Percentiles rank a stretch among this genome's conserved stretches.
Conservation (phyloP, 2,888 invertebrate species). For the Lumbricus terrestris region DNA sequence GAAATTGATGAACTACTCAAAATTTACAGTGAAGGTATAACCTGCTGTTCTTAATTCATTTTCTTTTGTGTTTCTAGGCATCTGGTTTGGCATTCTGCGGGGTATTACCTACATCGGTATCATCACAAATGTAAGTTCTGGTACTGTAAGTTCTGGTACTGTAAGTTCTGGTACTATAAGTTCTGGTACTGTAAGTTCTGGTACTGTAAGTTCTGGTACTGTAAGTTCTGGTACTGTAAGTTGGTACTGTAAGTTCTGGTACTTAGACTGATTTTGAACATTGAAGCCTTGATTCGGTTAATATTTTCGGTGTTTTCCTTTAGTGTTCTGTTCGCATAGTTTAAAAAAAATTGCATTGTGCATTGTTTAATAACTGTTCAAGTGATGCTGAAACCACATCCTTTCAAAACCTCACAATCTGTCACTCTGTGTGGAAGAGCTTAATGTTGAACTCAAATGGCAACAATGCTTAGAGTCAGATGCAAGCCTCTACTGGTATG, state of each 20-base stretch:
- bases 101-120: constrained; percentile 88
- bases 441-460: not conserved
- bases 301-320: not conserved
- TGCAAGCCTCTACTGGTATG: no score
- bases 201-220: no score
- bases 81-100: constrained; percentile 65
- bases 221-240: no score
- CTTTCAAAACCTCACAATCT: not conserved
- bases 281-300: not conserved
- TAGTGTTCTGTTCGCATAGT: not conserved
- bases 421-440: not conserved
- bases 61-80: constrained; percentile 54
- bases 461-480: not conserved
- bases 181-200: no score
- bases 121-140: constrained; percentile 78
- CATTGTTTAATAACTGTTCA: not conserved
- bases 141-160: no score
- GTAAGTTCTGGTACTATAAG: no score
- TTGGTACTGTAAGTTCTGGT: constrained; percentile 69
- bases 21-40: not conserved
- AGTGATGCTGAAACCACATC: not conserved
- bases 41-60: not conserved
- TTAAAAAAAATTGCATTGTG: no score
- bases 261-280: not conserved
- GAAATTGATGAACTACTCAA: not conserved